Conservation (phyloP, 2,113 vertebrate species). For the Melanerpes formicivorus region DNA sequence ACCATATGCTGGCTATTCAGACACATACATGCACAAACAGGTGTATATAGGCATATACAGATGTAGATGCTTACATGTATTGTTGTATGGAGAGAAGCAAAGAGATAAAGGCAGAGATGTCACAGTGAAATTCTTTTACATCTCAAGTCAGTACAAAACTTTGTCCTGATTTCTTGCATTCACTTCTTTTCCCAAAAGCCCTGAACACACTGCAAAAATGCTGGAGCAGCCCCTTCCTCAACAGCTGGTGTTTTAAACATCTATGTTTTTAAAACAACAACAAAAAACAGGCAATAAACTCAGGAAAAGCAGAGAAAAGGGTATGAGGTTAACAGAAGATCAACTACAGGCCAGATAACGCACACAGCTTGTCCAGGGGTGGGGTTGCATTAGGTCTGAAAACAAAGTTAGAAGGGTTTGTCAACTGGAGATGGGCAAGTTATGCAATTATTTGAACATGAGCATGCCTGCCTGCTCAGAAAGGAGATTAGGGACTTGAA, state of each 20-base stretch:
- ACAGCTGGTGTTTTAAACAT: not conserved
- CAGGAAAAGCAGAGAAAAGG: not conserved
- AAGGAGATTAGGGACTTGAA: conserved; percentile 52
- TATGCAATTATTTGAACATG: conserved; percentile 58
- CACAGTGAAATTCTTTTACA: not conserved
- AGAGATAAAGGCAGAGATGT: not conserved
- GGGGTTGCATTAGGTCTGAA: conserved; percentile 20
- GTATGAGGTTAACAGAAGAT: not conserved
- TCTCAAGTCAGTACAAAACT: not conserved
- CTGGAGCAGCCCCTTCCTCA: not conserved
- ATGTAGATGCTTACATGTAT: not conserved
- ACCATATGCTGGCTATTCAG: not conserved
- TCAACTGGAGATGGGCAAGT: conserved; percentile 58
- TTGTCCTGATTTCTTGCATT: not conserved
- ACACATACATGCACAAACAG: not conserved
- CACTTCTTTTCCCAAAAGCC: not conserved
- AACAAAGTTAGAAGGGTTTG: conserved; percentile 35
- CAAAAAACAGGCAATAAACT: not conserved
- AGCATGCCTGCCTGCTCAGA: conserved; percentile 59
- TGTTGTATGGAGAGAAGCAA: not conserved
- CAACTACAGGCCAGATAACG: accelerated
- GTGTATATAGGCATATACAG: not conserved
- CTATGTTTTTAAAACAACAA: no score
- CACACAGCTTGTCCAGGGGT: not conserved
- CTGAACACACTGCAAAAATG: not conserved